phyloP scores from a whole-genome alignment of 2,888 invertebrate species.

The Ligdia adustata region DNA sequence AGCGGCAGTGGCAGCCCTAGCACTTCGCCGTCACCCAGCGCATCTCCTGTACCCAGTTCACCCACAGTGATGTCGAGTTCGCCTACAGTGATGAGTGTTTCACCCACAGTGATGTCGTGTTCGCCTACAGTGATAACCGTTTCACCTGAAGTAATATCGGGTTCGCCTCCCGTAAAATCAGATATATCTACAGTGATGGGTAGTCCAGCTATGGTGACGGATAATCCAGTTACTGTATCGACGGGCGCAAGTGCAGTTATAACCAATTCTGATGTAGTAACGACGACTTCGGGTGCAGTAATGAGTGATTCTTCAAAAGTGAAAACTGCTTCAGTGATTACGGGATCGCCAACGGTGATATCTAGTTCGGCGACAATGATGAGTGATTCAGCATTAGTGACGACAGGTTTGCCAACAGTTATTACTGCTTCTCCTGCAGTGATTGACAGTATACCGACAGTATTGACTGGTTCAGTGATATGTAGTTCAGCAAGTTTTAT shows the following conservation, averaged over 20 bases:
- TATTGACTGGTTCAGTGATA: not conserved
- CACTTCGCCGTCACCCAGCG: slow-evolving; percentile 24
- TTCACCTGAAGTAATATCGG: not conserved
- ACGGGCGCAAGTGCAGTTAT: not conserved
- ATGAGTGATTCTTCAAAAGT: not conserved
- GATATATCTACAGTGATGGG: not conserved
- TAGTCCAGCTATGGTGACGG: not conserved
- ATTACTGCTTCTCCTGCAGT: not conserved
- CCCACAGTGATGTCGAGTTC: not conserved
- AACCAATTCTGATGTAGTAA: not conserved
- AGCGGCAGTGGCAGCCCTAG: slow-evolving; percentile 14
- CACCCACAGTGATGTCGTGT: not conserved
- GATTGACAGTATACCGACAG: not conserved
- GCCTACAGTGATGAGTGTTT: not conserved
- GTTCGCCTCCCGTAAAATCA: not conserved
- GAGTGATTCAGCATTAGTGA: too few relatives aligned
- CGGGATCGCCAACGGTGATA: not conserved
- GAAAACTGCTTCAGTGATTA: too few relatives aligned
- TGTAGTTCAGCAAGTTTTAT: not conserved
- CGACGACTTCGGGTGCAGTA: not conserved
- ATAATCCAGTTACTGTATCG: not conserved
- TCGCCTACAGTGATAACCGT: not conserved
- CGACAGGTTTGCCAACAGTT: not conserved
- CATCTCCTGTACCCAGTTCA: slow-evolving; percentile 17
- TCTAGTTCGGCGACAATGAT: not conserved